Evolutionary conservation across 2,888 invertebrate species (phyloP).

Genomic region (Pristionchus entomophagus): DNA sequence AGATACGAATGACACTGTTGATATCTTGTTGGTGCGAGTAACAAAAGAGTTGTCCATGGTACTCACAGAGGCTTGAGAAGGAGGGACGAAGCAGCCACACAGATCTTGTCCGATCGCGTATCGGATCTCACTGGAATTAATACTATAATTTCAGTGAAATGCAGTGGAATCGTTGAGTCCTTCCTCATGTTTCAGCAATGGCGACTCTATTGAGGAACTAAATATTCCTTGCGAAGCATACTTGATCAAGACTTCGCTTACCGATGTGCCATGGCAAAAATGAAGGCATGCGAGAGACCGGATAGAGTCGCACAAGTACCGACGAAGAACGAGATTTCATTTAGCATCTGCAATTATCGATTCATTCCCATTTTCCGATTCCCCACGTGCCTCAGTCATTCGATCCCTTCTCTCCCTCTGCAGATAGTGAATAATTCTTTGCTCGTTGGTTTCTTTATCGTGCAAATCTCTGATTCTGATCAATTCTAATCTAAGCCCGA

Average conservation of each 20-base stretch:
- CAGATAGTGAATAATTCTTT: background rate
- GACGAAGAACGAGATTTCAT: constrained; percentile 56
- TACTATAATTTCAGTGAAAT: no score
- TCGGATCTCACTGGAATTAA: constrained; percentile 36
- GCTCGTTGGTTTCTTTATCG: background rate
- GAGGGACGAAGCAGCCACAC: constrained; percentile 44
- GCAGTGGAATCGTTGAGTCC: no score
- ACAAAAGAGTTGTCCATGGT: background rate
- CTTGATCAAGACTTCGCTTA: background rate
- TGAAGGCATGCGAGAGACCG: constrained; percentile 57
- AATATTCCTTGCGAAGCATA: no score
- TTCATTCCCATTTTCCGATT: no score
- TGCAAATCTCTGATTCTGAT: background rate
- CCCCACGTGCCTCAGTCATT: background rate
- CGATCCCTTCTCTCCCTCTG: background rate
- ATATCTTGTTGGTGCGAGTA: constrained; percentile 35
- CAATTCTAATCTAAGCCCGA: background rate
- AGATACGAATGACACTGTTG: no score
- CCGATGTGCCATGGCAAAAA: constrained; percentile 58
- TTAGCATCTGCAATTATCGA: constrained; percentile 46
- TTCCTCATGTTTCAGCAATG: no score
- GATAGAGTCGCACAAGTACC: constrained; percentile 56
- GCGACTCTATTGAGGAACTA: no score
- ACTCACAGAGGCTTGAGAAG: constrained; percentile 8
- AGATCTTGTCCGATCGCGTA: constrained; percentile 43